Conservation (phyloP, 2,113 vertebrate species). For the Oryzias javanicus region DNA sequence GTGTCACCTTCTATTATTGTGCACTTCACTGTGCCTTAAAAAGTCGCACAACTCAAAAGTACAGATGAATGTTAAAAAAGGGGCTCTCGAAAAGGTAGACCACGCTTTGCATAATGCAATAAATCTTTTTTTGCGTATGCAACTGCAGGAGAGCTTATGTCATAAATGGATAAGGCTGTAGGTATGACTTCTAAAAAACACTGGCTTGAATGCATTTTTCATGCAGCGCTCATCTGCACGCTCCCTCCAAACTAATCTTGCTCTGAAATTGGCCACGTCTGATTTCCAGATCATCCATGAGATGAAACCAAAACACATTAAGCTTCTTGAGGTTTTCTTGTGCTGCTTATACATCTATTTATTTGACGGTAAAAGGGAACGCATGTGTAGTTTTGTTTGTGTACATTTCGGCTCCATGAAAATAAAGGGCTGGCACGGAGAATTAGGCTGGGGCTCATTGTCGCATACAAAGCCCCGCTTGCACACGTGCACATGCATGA, state of each 20-base stretch:
- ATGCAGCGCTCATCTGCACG: not conserved
- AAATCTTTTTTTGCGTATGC: not conserved
- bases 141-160: not conserved
- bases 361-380: not conserved
- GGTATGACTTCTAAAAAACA: not conserved
- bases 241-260: constrained; percentile 4
- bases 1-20: too few species aligned
- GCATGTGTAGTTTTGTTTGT: constrained; percentile 5
- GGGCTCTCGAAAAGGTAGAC: too few species aligned
- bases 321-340: not conserved
- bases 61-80: too few species aligned
- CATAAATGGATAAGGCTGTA: constrained; percentile 3
- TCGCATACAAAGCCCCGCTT: constrained; percentile 10
- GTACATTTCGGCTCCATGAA: constrained; percentile 10
- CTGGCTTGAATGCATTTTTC: not conserved
- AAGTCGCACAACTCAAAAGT: too few species aligned
- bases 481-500: not conserved
- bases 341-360: constrained; percentile 1
- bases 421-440: constrained; percentile 24
- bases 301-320: constrained; percentile 9
- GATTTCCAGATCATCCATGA: constrained; percentile 11
- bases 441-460: constrained; percentile 10
- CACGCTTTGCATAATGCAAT: not conserved
- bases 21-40: too few species aligned
- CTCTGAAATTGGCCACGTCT: constrained; percentile 6